phyloP scores from a whole-genome alignment of 2,113 vertebrate species.

The Camelus dromedarius region DNA sequence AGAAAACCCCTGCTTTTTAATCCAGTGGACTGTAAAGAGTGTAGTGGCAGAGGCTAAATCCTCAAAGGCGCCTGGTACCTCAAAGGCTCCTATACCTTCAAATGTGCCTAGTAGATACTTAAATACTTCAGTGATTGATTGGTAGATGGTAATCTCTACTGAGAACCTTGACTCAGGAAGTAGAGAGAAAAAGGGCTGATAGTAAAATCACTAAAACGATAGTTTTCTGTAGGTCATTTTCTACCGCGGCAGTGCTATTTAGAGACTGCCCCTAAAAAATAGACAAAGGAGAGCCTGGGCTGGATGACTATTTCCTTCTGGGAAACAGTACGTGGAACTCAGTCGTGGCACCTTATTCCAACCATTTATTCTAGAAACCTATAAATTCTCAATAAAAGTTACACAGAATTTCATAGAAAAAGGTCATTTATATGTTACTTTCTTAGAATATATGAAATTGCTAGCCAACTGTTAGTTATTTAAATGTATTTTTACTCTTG shows the following conservation, averaged over 20 bases:
- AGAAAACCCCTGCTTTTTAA: not conserved
- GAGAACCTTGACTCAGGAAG: not conserved
- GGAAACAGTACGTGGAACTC: not conserved
- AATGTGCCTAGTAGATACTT: not conserved
- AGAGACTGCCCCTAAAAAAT: not conserved
- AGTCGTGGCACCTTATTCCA: not conserved
- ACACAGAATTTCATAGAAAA: constrained; percentile 15
- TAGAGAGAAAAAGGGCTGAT: not conserved
- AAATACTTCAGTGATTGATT: not conserved
- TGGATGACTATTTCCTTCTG: not conserved
- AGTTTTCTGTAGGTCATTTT: not conserved
- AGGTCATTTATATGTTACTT: not conserved
- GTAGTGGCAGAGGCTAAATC: not conserved
- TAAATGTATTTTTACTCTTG: constrained; percentile 10
- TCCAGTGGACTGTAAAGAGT: not conserved
- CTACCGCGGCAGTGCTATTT: not conserved
- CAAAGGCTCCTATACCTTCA: not conserved
- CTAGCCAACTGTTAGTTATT: not conserved
- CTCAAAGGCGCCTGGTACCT: not conserved
- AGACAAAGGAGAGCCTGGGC: not conserved
- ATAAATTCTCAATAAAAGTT: not conserved
- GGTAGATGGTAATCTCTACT: not conserved
- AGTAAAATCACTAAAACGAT: not conserved
- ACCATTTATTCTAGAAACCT: not conserved
- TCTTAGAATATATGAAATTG: not conserved